phyloP scores from a whole-genome alignment of 2,888 invertebrate species.

The Zygogramma bicolorata region DNA sequence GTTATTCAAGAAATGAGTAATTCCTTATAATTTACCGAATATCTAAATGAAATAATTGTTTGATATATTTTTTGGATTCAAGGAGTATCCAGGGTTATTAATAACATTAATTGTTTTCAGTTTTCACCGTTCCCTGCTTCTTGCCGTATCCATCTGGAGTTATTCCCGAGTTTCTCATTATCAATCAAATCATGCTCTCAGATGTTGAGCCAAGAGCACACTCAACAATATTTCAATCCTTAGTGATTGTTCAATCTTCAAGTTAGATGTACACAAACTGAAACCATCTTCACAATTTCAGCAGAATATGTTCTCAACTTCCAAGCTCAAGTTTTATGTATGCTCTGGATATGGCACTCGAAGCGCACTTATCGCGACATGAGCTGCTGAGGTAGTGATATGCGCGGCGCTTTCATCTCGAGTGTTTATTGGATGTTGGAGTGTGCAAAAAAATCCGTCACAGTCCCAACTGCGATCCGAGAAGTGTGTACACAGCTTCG shows the following conservation, averaged over 20 bases:
- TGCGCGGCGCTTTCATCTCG: background rate
- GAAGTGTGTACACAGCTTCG: background rate
- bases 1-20: too few relatives aligned
- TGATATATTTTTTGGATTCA: too few relatives aligned
- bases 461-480: background rate
- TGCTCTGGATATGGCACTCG: background rate
- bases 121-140: too few relatives aligned
- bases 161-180: too few relatives aligned
- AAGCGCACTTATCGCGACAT: background rate
- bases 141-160: too few relatives aligned
- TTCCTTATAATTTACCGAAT: too few relatives aligned
- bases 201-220: too few relatives aligned
- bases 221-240: background rate
- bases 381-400: background rate
- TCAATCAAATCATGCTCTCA: too few relatives aligned
- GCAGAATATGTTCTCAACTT: background rate
- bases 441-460: background rate
- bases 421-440: background rate
- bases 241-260: background rate
- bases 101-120: too few relatives aligned
- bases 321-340: background rate
- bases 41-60: too few relatives aligned
- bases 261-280: background rate
- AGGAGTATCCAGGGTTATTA: too few relatives aligned
- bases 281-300: background rate